Evolutionary conservation across 2,888 invertebrate species (phyloP).

Genomic region (Lottia scabra): DNA sequence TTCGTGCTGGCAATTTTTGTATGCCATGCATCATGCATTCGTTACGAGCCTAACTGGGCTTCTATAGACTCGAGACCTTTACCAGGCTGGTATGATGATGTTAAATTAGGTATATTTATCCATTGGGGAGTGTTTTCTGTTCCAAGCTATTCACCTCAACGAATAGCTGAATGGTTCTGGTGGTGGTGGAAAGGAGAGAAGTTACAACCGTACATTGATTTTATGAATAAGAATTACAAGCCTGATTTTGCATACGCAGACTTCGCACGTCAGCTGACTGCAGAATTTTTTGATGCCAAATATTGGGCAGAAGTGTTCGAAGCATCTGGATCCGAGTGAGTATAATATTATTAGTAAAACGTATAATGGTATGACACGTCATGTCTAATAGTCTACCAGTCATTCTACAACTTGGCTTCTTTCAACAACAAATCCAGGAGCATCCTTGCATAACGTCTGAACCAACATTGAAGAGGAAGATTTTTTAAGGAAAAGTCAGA

Average conservation of each 20-base stretch:
- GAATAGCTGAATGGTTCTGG: conserved; percentile 79
- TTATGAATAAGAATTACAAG: conserved; percentile 86
- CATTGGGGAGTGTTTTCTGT: conserved; percentile 72
- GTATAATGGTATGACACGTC: no score
- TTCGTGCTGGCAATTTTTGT: no score
- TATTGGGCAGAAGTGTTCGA: conserved; percentile 87
- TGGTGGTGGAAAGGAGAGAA: conserved; percentile 46
- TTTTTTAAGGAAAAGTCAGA: no score
- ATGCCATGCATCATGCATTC: not conserved
- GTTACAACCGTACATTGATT: conserved; percentile 68
- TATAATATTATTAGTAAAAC: no score
- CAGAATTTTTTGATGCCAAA: conserved; percentile 87
- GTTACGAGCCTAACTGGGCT: conserved; percentile 79
- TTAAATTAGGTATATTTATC: conserved; percentile 71
- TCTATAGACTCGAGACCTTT: conserved; percentile 86
- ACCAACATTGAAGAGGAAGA: no score
- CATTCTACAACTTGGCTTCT: no score
- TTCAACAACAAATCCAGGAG: no score
- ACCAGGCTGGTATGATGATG: conserved; percentile 70
- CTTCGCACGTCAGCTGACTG: conserved; percentile 85
- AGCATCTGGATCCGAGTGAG: conserved; percentile 84
- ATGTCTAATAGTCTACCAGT: no score
- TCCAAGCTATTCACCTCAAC: conserved; percentile 74
- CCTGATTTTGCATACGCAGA: conserved; percentile 91
- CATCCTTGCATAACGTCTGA: no score